These are phyloP conservation scores for Enteromius argenteus DNA, from an alignment of 2,797 vertebrate species.

Conservation along the genomic window DNA sequence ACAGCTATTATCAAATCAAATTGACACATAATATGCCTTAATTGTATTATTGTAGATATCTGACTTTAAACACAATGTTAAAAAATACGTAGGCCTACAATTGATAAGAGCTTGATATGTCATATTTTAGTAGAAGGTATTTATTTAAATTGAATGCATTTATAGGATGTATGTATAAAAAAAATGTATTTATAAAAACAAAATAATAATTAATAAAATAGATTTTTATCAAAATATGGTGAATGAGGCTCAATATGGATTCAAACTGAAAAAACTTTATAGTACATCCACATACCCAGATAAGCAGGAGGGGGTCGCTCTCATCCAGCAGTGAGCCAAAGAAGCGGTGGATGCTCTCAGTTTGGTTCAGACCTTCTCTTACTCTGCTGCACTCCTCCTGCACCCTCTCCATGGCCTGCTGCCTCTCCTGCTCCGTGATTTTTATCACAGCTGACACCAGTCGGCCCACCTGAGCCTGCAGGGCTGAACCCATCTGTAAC, in stretches of 20 bases:
- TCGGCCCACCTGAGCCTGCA: slow-evolving; percentile 71
- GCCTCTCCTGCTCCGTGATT: slow-evolving; percentile 70
- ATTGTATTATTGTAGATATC: neutral
- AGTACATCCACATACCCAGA: slow-evolving; percentile 72
- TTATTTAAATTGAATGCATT: neutral
- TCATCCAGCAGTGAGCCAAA: slow-evolving; percentile 73
- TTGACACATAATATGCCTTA: neutral
- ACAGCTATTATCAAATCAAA: neutral
- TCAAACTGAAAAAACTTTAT: neutral
- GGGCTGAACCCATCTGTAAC: slow-evolving; percentile 68
- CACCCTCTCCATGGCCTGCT: slow-evolving; percentile 67
- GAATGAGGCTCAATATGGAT: neutral
- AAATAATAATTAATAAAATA: neutral
- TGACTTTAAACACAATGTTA: neutral
- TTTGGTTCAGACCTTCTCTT: slow-evolving; percentile 70
- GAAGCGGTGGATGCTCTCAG: slow-evolving; percentile 69
- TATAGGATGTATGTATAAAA: neutral
- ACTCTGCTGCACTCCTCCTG: slow-evolving; percentile 68
- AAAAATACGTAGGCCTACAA: neutral
- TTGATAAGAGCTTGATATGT: neutral
- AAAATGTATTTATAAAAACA: neutral
- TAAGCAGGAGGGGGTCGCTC: slow-evolving; percentile 78
- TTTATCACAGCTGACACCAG: slow-evolving; percentile 71
- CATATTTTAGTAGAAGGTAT: neutral
- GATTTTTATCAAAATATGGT: neutral